These are phyloP conservation scores for Orthosia gothica DNA, from an alignment of 2,888 invertebrate species.

Conservation along the genomic window DNA sequence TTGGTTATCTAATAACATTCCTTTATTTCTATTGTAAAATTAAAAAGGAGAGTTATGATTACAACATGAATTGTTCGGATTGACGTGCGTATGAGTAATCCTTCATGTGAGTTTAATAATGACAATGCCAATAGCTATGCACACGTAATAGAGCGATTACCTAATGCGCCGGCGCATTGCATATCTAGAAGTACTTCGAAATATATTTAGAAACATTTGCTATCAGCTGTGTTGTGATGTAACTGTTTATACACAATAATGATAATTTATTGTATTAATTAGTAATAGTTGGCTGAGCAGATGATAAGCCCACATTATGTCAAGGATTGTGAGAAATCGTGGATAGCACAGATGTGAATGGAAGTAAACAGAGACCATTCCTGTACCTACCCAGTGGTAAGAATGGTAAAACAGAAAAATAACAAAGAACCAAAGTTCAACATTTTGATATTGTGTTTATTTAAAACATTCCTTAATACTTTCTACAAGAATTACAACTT, in stretches of 20 bases:
- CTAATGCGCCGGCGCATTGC: constrained; percentile 30
- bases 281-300: background rate
- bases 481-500: background rate
- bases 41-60: constrained; percentile 62
- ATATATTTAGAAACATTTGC: constrained; percentile 43
- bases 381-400: background rate
- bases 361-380: background rate
- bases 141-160: constrained; percentile 52
- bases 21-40: constrained; percentile 57
- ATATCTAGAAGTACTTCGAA: constrained; percentile 18
- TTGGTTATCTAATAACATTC: constrained; percentile 46
- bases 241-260: constrained; percentile 6
- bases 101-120: constrained; percentile 45
- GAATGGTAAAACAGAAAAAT: background rate
- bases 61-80: constrained; percentile 61
- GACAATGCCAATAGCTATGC: constrained; percentile 52
- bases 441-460: background rate
- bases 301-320: background rate
- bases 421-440: background rate
- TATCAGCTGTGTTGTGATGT: constrained; percentile 22
- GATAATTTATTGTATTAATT: constrained; percentile 6
- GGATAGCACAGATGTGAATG: background rate
- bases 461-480: background rate
- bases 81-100: constrained; percentile 62
- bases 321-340: background rate